Base-by-base conservation (phyloP, 2,797 vertebrate species). In the Passerculus sandwichensis region DNA sequence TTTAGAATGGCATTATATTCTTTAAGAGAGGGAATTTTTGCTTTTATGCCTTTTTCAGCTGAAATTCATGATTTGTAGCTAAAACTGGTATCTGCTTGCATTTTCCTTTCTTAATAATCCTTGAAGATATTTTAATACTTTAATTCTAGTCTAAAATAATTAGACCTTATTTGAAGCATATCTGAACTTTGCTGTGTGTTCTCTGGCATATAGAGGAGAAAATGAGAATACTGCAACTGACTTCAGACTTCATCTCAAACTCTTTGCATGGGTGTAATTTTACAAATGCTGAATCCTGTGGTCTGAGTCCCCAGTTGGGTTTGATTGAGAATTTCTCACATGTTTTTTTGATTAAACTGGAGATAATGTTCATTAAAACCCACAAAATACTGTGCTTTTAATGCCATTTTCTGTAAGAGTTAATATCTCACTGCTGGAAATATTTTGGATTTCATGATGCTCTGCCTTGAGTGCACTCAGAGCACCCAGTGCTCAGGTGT, bases 71-170 rank as follows among this genome's bases (percentile, higher is more conserved):
- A 76, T 79, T 88, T 76, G 42, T 75, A 87, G 79, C 67, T 94
- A 84, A 61, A 80, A 83, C 42, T 14, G 13, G 30, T 87, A 45
- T 71, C 51, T 85, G 9, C 18, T 83, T 91, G 79, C 90, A 80
- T 14, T 47, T 62, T 93, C 32, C 20, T 69, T 69, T 73, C 32
- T 73, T 66, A 64, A 53, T 94, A 89, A 87, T 91, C 47, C 38
- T 70, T 75, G n/a, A 85, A 61, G 4, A 22, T 36, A 66, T 78
- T 88, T 88, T 61, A 92, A 89, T 81, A 34, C 61, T 34, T 86
- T 67, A 76, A 45, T 92, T 86, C 32, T 71, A 70, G 16, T 59
- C n/a, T 83, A 73, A 88, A 81, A 59, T 67, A 95, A 91, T 70
- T 83, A 84, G 83, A 62, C 23, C 18, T 76, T 77, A 66, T 73